phyloP scores from a whole-genome alignment of 2,797 vertebrate species.

The Margarornis squamiger region DNA sequence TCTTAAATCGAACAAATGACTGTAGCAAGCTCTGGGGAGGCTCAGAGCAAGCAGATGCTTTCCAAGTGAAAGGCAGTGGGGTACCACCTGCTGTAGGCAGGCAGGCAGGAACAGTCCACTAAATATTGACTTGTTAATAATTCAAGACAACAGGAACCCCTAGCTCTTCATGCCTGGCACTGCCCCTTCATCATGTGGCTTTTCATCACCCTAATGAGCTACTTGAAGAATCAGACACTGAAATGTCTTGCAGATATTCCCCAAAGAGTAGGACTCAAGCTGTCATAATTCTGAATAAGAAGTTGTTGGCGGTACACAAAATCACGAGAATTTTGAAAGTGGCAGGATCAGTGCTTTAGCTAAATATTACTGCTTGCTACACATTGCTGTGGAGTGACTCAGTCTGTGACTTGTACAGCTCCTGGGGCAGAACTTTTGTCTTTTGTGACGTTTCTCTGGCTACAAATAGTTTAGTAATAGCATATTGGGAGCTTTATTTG shows the following conservation, averaged over 20 bases:
- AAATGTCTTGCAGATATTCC: slow-evolving; percentile 63
- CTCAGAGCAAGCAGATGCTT: slow-evolving; percentile 72
- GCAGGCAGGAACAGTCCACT: slow-evolving; percentile 64
- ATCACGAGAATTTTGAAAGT: neutral
- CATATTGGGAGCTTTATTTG: neutral
- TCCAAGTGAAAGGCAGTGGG: slow-evolving; percentile 70
- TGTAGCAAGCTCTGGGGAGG: slow-evolving; percentile 76
- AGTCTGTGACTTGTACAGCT: neutral
- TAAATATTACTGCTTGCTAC: neutral
- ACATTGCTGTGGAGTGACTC: neutral
- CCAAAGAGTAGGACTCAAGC: slow-evolving; percentile 38
- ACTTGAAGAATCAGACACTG: slow-evolving; percentile 63
- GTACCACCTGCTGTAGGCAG: slow-evolving; percentile 79
- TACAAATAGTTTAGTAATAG: neutral
- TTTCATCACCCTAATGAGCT: slow-evolving; percentile 75
- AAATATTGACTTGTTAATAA: slow-evolving; percentile 78
- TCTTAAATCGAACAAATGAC: slow-evolving; percentile 84
- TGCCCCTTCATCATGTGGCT: slow-evolving; percentile 68
- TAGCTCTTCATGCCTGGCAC: slow-evolving; percentile 64
- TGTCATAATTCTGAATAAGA: slow-evolving; percentile 16
- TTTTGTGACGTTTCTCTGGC: neutral
- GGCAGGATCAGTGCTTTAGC: neutral
- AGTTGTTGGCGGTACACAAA: neutral
- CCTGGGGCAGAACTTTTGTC: neutral
- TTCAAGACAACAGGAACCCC: slow-evolving; percentile 74